phyloP scores from a whole-genome alignment of 2,797 vertebrate genomes.

The Lemur catta region DNA sequence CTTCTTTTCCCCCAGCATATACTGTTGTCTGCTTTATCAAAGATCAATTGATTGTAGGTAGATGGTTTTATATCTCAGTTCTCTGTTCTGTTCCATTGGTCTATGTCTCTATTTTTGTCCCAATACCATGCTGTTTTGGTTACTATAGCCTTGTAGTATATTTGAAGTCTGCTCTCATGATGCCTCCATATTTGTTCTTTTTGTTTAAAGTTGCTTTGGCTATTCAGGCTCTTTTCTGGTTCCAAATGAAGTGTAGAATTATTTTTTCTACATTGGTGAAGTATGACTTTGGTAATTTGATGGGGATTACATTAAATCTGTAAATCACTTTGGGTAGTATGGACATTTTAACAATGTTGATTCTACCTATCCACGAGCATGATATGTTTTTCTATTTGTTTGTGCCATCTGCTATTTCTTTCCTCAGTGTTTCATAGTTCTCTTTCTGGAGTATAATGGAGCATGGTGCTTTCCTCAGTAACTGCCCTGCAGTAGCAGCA shows the following conservation, averaged over 20 bases:
- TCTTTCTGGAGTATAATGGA: not conserved
- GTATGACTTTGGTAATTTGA: too few species aligned
- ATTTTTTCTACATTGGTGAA: too few species aligned
- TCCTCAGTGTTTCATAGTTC: not conserved
- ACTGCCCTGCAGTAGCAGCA: not conserved
- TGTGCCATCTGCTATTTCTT: not conserved
- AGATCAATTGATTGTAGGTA: not conserved
- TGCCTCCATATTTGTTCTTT: not conserved
- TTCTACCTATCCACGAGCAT: too few species aligned
- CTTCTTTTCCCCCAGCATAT: not conserved
- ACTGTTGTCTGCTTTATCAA: not conserved
- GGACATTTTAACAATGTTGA: too few species aligned
- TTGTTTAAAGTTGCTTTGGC: not conserved
- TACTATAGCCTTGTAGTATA: not conserved
- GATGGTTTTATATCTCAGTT: not conserved
- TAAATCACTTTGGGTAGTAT: too few species aligned
- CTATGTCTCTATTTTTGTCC: not conserved
- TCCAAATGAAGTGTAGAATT: not conserved
- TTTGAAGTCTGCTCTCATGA: not conserved
- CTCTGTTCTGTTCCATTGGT: not conserved
- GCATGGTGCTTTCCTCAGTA: not conserved
- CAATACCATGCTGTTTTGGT: not conserved
- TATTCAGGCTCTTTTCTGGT: not conserved
- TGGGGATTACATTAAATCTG: too few species aligned
- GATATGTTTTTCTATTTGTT: not conserved